Base-by-base conservation (phyloP, 2,113 vertebrate genomes). In the Alces alces region DNA sequence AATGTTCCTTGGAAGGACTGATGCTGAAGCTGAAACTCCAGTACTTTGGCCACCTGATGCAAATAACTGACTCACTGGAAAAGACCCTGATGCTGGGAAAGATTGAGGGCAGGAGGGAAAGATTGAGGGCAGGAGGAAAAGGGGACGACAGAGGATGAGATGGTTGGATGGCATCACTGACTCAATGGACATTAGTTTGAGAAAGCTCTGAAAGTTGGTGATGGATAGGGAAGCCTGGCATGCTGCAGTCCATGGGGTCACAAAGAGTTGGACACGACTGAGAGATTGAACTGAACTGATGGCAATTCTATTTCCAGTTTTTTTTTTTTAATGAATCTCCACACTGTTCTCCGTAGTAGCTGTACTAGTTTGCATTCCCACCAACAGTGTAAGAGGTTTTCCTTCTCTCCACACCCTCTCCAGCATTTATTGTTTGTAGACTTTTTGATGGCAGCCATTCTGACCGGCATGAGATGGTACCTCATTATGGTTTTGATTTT, bases 401-500 rank as follows among this genome's bases (percentile, higher is more conserved):
- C 61, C 3, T 66, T 66, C 33, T 66, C 61, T 66, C 33, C 61
- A n/a, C 7, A 66, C 16, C 33, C 33, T 66, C 61, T 66, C 33
- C 61, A 66, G 33, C 3, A 19, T 66, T 66, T n/a, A 66, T n/a
- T 66, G 33, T 66, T 66, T 66, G 33, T 66, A n/a, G 16, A 66
- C 16, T 66, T n/a, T 66, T 66, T 66, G 61, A 66, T 66, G 16
- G 33, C 33, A 66, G 61, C 33, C 61, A 66, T 66, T 66, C 61
- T 66, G 61, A 66, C 33, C 0, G 0, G 16, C 61, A 19, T 19
- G 7, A 66, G 61, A n/a, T 9, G 7, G 33, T 66, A 66, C 61
- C 16, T 66, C 61, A n/a, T 19, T 66, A 16, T 66, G 33, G 33
- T 66, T 66, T n/a, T 66, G 61, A 19, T 66, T n/a, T 66, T 66